Base-by-base conservation (phyloP, 2,888 invertebrate species). In the Charanyca ferruginea region DNA sequence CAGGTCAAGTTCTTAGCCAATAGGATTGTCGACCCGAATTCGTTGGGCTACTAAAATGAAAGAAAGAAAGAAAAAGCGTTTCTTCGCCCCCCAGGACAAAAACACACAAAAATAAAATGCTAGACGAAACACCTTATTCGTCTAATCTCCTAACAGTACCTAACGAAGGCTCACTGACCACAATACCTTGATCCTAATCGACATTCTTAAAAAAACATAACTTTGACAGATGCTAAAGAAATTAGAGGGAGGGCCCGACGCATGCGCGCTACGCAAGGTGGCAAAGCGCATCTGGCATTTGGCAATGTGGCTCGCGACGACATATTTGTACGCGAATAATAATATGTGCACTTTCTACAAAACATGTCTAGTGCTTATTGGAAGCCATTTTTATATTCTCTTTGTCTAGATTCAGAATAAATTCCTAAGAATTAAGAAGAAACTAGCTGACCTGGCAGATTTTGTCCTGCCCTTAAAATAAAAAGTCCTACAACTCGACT, bases 231-330 rank as follows among this genome's bases (percentile, higher is more conserved):
- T 79, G 79, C 62, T 18, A 59, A 73, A 67, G 80, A 77, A 80
- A 79, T 80, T 80, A 80, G 70, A 51, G 52, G 60, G 54, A 18
- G 45, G 54, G 65, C 66, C 25, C 54, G 55, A 59, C 73, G 74
- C 73, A 73, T 65, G 77, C 74, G 51, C 66, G 52, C 72, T 41
- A 48, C 73, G 85, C 85, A 85, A 85, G 85, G 85, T 85, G 85
- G 71, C 60, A 48, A 0, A 3, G 25, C 54, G 73, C 85, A 85
- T 84, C 85, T 85, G 85, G 81, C 76, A 72, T 54, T 75, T 73
- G 66, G 78, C 82, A 80, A 81, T 82, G 71, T 83, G 83, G 76
- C 71, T 41, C 65, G 64, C 58, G 79, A 62, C 74, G 41, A 57
- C 74, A 75, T 68, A 58, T 63, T 73, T 54, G 22, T 22, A 4